Conservation (phyloP, 1,140 invertebrate species). For the Trichonephila inaurata region DNA sequence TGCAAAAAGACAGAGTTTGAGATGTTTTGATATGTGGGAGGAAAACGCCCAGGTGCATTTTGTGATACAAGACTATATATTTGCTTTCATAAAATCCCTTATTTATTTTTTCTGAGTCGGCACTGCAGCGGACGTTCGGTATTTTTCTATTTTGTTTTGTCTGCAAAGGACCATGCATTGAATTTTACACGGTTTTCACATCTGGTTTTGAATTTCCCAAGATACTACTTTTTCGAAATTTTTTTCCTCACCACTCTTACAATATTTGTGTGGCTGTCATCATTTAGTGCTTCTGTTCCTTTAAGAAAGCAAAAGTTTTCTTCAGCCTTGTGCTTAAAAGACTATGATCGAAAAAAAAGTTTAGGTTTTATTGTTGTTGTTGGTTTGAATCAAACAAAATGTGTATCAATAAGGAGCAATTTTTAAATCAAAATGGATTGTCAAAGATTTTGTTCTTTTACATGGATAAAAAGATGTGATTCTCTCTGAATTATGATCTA, state of each 20-base stretch:
- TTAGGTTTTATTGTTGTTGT: not conserved
- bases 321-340: not conserved
- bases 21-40: not conserved
- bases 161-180: not conserved
- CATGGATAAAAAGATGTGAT: too few species aligned
- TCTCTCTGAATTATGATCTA: too few species aligned
- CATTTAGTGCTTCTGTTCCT: not conserved
- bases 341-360: not conserved
- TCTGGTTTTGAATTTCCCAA: constrained; percentile 58
- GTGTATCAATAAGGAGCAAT: too few species aligned
- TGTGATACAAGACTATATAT: constrained; percentile 31
- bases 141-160: not conserved
- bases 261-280: constrained; percentile 34
- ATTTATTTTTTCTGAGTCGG: not conserved
- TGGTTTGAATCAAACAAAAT: not conserved
- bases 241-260: not conserved
- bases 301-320: constrained; percentile 15
- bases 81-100: not conserved
- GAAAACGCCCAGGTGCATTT: constrained; percentile 30
- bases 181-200: constrained; percentile 42
- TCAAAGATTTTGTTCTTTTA: too few species aligned
- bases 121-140: not conserved
- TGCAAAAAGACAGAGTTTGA: not conserved
- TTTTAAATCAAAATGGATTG: too few species aligned
- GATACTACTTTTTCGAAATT: constrained; percentile 40